Evolutionary conservation across 2,888 invertebrate species (phyloP).

Genomic region (Drosophila emarginata): DNA sequence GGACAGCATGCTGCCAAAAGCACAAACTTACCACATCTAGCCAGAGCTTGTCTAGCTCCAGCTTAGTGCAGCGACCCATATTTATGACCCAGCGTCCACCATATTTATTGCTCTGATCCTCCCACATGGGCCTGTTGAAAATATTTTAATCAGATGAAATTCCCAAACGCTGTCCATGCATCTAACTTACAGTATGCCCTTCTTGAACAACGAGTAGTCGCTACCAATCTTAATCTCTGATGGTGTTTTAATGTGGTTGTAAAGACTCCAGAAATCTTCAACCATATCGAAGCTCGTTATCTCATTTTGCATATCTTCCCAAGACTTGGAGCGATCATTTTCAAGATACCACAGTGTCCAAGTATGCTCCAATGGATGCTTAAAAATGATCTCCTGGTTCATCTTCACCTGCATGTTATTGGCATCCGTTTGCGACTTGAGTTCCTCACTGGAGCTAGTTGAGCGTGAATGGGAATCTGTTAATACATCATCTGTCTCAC

Average conservation of each 20-base stretch:
- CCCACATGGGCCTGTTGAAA: constrained; percentile 91
- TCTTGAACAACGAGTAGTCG: constrained; percentile 90
- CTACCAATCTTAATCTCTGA: constrained; percentile 90
- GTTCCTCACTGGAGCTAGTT: constrained; percentile 36
- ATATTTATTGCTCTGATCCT: constrained; percentile 90
- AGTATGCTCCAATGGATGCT: constrained; percentile 95
- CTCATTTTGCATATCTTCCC: constrained; percentile 96
- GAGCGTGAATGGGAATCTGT: constrained; percentile 25
- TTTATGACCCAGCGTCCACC: constrained; percentile 93
- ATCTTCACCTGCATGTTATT: constrained; percentile 13
- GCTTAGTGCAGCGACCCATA: constrained; percentile 88
- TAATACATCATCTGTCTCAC: constrained; percentile 35
- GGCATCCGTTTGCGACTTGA: constrained; percentile 21
- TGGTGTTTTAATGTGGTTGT: constrained; percentile 92
- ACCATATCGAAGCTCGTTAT: constrained; percentile 96
- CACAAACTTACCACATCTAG: constrained; percentile 85
- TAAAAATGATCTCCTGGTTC: constrained; percentile 82
- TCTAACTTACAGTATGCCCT: constrained; percentile 82
- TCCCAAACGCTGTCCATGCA: background rate
- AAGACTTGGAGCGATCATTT: constrained; percentile 90
- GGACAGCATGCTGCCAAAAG: constrained; percentile 69
- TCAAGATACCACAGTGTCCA: constrained; percentile 99
- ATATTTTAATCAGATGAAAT: background rate
- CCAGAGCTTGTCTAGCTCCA: constrained; percentile 90
- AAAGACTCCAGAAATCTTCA: constrained; percentile 98